These are phyloP conservation scores for Subacronicta megacephala DNA, from an alignment of 2,888 invertebrate species.

Conservation along the genomic window DNA sequence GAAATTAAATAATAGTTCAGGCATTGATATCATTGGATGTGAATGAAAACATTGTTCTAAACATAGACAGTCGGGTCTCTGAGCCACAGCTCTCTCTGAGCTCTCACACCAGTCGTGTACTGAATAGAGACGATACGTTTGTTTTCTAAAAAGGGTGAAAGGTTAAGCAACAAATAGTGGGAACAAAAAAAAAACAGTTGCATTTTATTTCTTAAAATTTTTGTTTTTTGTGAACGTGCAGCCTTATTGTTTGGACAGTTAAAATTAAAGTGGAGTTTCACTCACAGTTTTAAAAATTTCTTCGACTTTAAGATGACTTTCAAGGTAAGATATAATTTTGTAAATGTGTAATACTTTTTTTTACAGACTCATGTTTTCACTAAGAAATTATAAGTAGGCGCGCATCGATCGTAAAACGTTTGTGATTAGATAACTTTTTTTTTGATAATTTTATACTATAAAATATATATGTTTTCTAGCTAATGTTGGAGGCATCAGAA, in stretches of 20 bases:
- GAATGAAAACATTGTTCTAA: constrained; percentile 54
- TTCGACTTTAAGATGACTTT: constrained; percentile 9
- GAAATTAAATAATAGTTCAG: constrained; percentile 56
- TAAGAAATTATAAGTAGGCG: too few relatives aligned
- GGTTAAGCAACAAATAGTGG: constrained; percentile 4
- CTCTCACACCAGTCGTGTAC: constrained; percentile 38
- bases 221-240: not conserved
- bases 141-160: constrained; percentile 3
- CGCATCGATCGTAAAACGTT: not conserved
- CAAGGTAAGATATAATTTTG: constrained; percentile 17
- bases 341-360: too few relatives aligned
- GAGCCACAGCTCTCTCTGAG: constrained; percentile 30
- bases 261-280: constrained; percentile 2
- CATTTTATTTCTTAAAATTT: not conserved
- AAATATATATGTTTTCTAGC: too few relatives aligned
- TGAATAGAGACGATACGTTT: constrained; percentile 50
- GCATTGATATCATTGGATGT: constrained; percentile 61
- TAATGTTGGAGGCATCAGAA: too few relatives aligned
- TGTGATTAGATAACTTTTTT: too few relatives aligned
- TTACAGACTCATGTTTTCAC: too few relatives aligned
- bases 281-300: too few relatives aligned
- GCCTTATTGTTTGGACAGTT: not conserved
- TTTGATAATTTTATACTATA: too few relatives aligned
- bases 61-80: constrained; percentile 21
- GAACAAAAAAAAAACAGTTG: too few relatives aligned